Evolutionary conservation across 1,140 invertebrate genomes (phyloP), one percentile per base, ranked within the genome.

Genomic region (Cotesia chilonis): DNA sequence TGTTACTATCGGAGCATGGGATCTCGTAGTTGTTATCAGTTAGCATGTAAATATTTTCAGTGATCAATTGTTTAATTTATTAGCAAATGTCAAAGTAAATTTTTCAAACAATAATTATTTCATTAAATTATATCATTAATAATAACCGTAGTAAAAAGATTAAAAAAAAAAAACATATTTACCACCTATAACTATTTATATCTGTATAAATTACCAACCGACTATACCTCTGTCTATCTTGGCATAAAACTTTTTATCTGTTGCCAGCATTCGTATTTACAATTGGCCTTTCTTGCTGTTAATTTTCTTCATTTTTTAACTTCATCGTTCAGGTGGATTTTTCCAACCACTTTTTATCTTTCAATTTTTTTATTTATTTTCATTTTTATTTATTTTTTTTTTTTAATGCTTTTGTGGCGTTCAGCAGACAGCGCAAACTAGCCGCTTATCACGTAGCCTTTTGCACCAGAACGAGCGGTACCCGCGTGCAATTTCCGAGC

Each of bases 381-480:
- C 10, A 17, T 60, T 63, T 38, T 17, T 17, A 17, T 10, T 38
- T 65, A 65, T 55, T 55, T 71, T 59, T 68, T 36, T 37, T 41
- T 60, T 63, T 38, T 20, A 14, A 28, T 59, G 57, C 20, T 65
- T 51, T 6, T 41, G 61, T 65, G 36, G 20, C 4, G 4, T 51
- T 38, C 55, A 17, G 59, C 55, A 59, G 41, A 63, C 67, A 20
- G 52, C 54, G 38, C 36, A 73, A 14, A 69, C 68, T 66, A 72
- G 60, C 52, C 64, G 71, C 74, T 73, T 75, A 75, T 75, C 74
- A 73, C 64, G 68, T 57, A 55, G n/a, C 59, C 57, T 61, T 71
- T 72, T 70, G 61, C 68, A 14, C 54, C 54, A 54, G 67, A 75
- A 72, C 70, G 70, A 75, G 67, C 74, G 70, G 65, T 52, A 52